Conservation (phyloP, 2,888 invertebrate species). For the Drosophila cognata region DNA sequence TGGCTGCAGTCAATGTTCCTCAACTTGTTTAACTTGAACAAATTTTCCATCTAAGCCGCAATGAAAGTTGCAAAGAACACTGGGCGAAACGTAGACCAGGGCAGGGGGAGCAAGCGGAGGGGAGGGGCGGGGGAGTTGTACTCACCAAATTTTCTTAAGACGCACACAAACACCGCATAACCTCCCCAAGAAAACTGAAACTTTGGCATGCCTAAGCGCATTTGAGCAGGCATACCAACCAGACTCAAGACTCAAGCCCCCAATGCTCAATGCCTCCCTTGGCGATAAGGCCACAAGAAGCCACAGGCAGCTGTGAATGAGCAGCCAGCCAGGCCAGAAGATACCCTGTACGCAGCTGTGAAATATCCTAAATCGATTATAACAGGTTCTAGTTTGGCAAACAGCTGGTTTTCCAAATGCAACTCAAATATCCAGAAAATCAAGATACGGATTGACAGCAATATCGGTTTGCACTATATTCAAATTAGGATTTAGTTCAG, state of each 20-base stretch:
- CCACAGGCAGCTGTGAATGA: conserved; percentile 3
- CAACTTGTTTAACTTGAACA: conserved; percentile 67
- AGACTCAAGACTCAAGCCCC: conserved; percentile 35
- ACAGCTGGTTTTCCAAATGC: not conserved
- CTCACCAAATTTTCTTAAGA: conserved; percentile 33
- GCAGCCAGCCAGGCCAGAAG: not conserved
- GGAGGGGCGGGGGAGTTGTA: not conserved
- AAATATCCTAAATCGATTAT: not conserved
- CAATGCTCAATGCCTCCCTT: conserved; percentile 44
- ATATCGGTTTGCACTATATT: not conserved
- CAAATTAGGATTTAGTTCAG: not conserved
- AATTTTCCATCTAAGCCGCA: conserved; percentile 66
- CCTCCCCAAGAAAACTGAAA: conserved; percentile 29
- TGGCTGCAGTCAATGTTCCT: conserved; percentile 55
- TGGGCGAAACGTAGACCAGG: not conserved
- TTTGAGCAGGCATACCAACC: conserved; percentile 44
- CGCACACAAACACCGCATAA: conserved; percentile 10
- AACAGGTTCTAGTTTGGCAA: not conserved
- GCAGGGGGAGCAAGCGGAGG: too few species aligned
- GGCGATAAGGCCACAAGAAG: conserved; percentile 38
- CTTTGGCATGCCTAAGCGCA: conserved; percentile 51
- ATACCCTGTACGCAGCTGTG: not conserved
- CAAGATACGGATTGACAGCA: not conserved
- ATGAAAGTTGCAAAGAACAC: conserved; percentile 44
- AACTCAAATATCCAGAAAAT: not conserved